A percentile compares a stretch with the other conserved stretches of the same genome.
phyloP scores from a whole-genome alignment of 2,113 vertebrate genomes.

The Prionailurus viverrinus region DNA sequence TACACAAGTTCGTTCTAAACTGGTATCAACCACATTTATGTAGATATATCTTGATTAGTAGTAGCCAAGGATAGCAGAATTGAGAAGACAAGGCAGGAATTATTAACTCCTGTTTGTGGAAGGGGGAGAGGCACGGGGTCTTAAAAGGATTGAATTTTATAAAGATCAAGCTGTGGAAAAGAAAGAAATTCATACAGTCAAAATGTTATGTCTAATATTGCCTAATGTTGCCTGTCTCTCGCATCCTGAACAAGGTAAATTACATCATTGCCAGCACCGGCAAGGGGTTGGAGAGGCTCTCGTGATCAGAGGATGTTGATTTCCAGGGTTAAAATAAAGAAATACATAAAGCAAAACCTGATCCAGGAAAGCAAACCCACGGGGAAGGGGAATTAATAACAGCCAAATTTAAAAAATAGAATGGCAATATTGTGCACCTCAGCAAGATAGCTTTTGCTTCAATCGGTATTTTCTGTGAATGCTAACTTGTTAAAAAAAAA shows the following conservation, averaged over 20 bases:
- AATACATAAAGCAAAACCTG: neutral
- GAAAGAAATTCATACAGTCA: neutral
- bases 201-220: neutral
- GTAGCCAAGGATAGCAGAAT: neutral
- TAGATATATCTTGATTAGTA: neutral
- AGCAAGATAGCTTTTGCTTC: neutral
- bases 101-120: neutral
- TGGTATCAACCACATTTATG: neutral
- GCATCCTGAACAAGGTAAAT: neutral
- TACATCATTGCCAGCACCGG: accelerated
- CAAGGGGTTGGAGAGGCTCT: neutral
- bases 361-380: neutral
- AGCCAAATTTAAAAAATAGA: neutral
- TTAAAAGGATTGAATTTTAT: neutral
- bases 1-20: neutral
- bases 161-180: neutral
- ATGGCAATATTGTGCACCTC: accelerated
- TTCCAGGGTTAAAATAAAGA: neutral
- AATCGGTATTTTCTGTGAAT: neutral
- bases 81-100: neutral
- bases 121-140: neutral
- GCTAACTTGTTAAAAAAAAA: neutral
- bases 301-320: neutral
- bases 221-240: neutral
- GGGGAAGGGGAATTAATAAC: neutral